Evolutionary conservation across 2,797 vertebrate genomes (phyloP).

Genomic region (Sebastes alutus): DNA sequence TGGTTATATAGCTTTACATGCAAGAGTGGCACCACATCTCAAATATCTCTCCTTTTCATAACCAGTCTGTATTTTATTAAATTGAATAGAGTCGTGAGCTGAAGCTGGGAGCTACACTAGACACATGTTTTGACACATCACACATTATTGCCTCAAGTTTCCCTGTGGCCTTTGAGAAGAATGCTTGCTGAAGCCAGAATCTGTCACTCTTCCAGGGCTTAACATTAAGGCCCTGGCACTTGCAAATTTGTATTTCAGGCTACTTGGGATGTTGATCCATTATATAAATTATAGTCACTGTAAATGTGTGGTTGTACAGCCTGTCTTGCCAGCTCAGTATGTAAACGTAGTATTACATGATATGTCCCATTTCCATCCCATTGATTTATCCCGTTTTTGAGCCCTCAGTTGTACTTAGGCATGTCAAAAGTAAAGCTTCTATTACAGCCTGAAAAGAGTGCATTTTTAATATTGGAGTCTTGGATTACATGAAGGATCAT

Average conservation of each 20-base stretch:
- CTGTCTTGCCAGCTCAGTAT: constrained; percentile 6
- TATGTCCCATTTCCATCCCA: constrained; percentile 12
- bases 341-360: constrained; percentile 14
- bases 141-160: constrained; percentile 24
- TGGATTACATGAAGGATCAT: constrained; percentile 46
- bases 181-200: neutral
- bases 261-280: neutral
- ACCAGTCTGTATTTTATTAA: neutral
- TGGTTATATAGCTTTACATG: neutral
- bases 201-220: constrained; percentile 10
- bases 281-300: constrained; percentile 7
- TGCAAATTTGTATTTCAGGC: constrained; percentile 1
- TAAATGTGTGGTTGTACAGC: constrained; percentile 8
- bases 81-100: constrained; percentile 2
- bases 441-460: constrained; percentile 38
- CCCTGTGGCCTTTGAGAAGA: constrained; percentile 10
- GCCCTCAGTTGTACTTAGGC: constrained; percentile 7
- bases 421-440: constrained; percentile 24
- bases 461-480: constrained; percentile 36
- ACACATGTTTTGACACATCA: constrained; percentile 29
- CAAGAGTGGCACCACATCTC: neutral
- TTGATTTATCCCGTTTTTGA: constrained; percentile 34
- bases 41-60: neutral
- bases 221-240: constrained; percentile 1
- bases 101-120: neutral